Conservation (phyloP, 2,888 invertebrate species). For the Bugulina stolonifera region DNA sequence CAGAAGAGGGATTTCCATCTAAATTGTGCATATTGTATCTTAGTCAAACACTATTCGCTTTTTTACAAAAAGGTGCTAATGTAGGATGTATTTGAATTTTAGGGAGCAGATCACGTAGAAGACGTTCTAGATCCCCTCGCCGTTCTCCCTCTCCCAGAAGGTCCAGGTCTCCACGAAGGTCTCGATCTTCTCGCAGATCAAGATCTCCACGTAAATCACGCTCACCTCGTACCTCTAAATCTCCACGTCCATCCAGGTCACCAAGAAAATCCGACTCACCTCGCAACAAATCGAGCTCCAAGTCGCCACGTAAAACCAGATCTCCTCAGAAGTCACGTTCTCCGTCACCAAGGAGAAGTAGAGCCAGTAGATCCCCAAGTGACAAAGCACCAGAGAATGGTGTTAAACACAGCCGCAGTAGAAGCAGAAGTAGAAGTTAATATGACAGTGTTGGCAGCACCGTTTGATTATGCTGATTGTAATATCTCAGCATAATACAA, state of each 20-base stretch:
- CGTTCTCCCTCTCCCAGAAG: not conserved
- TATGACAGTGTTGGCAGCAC: not conserved
- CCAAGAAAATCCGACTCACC: not conserved
- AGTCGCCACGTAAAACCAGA: not conserved
- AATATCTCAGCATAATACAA: no score
- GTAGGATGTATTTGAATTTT: no score
- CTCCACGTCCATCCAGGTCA: not conserved
- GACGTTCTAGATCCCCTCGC: not conserved
- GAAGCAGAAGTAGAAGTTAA: not conserved
- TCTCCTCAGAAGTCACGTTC: not conserved
- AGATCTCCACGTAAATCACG: not conserved
- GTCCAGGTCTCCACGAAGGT: not conserved
- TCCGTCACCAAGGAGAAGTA: not conserved
- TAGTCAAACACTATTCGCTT: no score
- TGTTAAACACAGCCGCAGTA: not conserved
- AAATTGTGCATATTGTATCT: no score
- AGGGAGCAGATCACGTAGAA: not conserved
- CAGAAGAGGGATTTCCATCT: no score
- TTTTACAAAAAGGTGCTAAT: no score
- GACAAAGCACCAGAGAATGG: not conserved
- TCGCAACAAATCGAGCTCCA: not conserved
- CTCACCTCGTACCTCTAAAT: not conserved
- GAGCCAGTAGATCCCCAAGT: not conserved
- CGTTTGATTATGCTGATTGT: no score
- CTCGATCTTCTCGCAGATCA: not conserved